Conservation (phyloP, 2,797 vertebrate species). For the Erpetoichthys calabaricus region DNA sequence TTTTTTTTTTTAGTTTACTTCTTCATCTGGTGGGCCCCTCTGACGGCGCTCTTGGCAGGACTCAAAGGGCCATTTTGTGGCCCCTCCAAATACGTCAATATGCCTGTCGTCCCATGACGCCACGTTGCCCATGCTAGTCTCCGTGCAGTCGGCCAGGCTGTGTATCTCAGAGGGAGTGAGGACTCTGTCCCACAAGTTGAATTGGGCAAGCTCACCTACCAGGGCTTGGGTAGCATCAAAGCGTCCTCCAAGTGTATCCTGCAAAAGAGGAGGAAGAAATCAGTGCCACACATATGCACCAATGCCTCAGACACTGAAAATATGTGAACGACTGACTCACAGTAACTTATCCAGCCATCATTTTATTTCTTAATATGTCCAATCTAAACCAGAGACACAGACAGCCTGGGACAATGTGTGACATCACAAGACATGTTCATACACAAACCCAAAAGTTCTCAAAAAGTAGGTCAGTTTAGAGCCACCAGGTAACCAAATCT, state of each 20-base stretch:
- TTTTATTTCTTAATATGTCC: not conserved
- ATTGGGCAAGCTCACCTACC: conserved; percentile 83
- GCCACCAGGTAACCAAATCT: no score
- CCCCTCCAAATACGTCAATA: conserved; percentile 80
- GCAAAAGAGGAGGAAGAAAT: not conserved
- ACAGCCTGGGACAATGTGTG: not conserved
- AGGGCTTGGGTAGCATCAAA: conserved; percentile 93
- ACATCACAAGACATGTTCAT: not conserved
- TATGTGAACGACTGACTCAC: no score
- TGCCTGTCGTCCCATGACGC: conserved; percentile 81
- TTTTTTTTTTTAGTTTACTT: no score
- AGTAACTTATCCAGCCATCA: no score
- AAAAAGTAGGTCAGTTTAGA: no score
- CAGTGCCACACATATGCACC: not conserved
- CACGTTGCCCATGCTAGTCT: conserved; percentile 64
- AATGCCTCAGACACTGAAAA: not conserved
- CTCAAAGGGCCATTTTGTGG: conserved; percentile 62
- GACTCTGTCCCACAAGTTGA: conserved; percentile 83
- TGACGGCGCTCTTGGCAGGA: conserved; percentile 56
- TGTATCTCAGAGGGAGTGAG: conserved; percentile 68
- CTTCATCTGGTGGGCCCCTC: not conserved
- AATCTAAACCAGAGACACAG: not conserved
- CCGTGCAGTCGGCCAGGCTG: conserved; percentile 74
- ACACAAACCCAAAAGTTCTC: no score
- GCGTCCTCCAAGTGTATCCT: conserved; percentile 82